Percentiles rank a stretch among this genome's conserved stretches.
Evolutionary conservation across 2,113 vertebrate genomes (phyloP).

Genomic region (Rhea americana): DNA sequence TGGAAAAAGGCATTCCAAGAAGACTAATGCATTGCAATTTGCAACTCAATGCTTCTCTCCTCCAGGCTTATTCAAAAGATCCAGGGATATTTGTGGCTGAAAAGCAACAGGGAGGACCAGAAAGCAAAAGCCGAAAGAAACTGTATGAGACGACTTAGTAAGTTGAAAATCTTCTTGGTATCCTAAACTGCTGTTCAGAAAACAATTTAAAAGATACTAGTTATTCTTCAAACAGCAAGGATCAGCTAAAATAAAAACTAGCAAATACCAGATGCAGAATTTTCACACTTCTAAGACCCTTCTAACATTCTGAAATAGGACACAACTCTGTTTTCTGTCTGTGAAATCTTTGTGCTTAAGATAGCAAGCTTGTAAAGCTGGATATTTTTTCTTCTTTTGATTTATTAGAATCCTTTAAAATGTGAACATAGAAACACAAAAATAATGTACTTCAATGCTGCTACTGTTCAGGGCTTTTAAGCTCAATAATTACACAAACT

Average conservation of each 20-base stretch:
- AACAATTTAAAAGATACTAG: background rate
- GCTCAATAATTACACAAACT: conserved; percentile 49
- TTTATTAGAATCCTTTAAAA: background rate
- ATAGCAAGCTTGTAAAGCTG: conserved; percentile 1
- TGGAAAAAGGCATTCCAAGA: background rate
- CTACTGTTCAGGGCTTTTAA: background rate
- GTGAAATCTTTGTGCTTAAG: conserved; percentile 14
- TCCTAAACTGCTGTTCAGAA: background rate
- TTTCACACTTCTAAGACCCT: background rate
- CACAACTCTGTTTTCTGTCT: background rate
- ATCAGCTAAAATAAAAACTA: conserved; percentile 10
- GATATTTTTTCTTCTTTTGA: conserved; percentile 14
- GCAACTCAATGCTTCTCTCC: background rate
- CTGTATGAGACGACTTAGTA: background rate
- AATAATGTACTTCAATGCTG: conserved; percentile 14
- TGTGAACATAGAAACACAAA: conserved; percentile 15
- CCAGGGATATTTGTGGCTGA: background rate
- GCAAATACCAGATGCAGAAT: background rate
- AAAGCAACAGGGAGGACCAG: background rate
- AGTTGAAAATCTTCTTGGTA: background rate
- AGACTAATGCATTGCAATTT: background rate
- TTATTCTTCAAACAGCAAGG: background rate
- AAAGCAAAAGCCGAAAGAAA: background rate
- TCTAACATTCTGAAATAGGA: background rate
- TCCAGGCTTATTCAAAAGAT: background rate